Conservation (phyloP, 1,140 invertebrate genomes). For the Drosophila hydei region DNA sequence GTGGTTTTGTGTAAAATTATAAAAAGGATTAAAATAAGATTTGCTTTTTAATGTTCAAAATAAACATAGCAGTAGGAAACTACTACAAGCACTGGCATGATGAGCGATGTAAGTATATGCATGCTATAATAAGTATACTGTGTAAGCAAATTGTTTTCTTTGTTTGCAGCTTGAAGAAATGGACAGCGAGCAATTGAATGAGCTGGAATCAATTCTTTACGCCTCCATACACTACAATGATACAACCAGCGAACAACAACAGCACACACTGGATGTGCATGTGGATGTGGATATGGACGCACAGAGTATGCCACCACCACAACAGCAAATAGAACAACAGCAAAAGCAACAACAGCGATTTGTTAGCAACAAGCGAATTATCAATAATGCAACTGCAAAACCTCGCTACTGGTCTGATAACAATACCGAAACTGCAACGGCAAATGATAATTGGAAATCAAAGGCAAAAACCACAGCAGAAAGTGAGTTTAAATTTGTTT, state of each 20-base stretch:
- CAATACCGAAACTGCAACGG: not conserved
- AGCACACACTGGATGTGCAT: not conserved
- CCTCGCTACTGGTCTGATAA: constrained; percentile 58
- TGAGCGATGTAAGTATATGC: constrained; percentile 58
- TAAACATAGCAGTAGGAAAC: constrained; percentile 13
- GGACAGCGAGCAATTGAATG: constrained; percentile 80
- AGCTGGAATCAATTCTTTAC: constrained; percentile 83
- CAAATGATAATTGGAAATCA: constrained; percentile 7
- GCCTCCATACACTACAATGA: constrained; percentile 79
- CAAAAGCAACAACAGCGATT: constrained; percentile 36
- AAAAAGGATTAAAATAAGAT: constrained; percentile 3
- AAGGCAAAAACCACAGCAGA: constrained; percentile 24
- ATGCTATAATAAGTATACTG: not conserved
- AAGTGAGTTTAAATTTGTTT: constrained; percentile 22
- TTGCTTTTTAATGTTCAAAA: constrained; percentile 44
- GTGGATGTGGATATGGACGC: constrained; percentile 28
- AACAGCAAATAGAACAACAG: constrained; percentile 13
- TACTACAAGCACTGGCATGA: constrained; percentile 44
- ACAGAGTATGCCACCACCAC: constrained; percentile 54
- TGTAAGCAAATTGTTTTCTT: not conserved
- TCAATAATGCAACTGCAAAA: constrained; percentile 56
- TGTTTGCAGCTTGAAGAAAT: constrained; percentile 69
- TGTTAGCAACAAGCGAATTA: constrained; percentile 54
- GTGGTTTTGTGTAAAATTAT: constrained; percentile 40
- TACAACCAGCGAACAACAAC: constrained; percentile 27